Evolutionary conservation across 2,797 vertebrate genomes (phyloP).

Genomic region (Dipus sagitta): DNA sequence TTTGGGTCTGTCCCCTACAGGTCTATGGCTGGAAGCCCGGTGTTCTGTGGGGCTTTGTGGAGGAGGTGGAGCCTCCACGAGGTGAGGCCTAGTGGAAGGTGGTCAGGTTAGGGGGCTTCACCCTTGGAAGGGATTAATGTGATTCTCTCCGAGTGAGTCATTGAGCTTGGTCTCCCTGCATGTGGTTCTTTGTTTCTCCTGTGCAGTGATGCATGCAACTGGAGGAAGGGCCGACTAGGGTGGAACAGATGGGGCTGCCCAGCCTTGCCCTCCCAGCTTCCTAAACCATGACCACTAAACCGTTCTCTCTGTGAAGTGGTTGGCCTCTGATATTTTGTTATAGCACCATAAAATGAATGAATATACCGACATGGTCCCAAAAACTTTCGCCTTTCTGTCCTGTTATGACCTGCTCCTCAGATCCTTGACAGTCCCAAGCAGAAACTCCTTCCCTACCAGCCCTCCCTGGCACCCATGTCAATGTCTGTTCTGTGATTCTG

Average conservation of each 20-base stretch:
- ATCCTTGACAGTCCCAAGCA: neutral
- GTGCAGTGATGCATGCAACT: neutral
- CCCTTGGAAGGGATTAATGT: too few species aligned
- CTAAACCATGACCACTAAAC: neutral
- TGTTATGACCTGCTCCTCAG: neutral
- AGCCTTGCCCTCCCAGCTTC: neutral
- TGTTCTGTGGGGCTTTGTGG: neutral
- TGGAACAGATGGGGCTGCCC: neutral
- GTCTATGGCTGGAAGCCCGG: neutral
- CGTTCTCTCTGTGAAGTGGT: neutral
- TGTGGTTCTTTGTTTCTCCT: too few species aligned
- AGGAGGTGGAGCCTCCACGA: neutral
- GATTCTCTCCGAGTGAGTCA: neutral
- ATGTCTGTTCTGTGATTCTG: neutral
- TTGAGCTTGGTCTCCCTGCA: too few species aligned
- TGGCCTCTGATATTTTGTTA: neutral
- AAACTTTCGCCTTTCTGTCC: neutral
- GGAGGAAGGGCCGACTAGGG: neutral
- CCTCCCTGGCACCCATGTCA: neutral
- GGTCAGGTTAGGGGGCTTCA: neutral
- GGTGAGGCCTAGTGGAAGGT: neutral
- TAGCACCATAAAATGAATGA: neutral
- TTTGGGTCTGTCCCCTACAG: neutral
- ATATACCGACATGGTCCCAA: neutral
- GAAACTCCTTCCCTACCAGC: neutral